Percentiles rank a stretch among this genome's conserved stretches.
Conservation (phyloP, 2,113 vertebrate genomes). For the Gracilinanus agilis region DNA sequence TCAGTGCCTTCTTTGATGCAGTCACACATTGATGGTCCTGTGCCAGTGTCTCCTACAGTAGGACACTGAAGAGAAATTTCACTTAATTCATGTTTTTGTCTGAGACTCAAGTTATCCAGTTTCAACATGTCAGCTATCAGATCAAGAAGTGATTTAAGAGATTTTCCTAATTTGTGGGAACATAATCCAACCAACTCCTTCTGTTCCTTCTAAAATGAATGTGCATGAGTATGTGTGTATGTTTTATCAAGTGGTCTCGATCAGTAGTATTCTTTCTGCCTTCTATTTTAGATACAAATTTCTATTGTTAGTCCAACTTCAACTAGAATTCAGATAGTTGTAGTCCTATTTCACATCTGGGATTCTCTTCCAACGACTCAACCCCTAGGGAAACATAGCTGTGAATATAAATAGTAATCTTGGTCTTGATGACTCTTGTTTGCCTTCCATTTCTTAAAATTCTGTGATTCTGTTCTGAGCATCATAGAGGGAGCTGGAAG, state of each 20-base stretch:
- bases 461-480: too few species aligned
- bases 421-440: background rate
- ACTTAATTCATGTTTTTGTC: background rate
- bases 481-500: background rate
- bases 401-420: background rate
- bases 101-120: background rate
- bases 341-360: background rate
- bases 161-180: background rate
- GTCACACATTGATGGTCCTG: too few species aligned
- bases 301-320: background rate
- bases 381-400: background rate
- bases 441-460: background rate
- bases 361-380: background rate
- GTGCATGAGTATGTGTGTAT: background rate
- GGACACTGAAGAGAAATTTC: background rate
- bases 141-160: background rate
- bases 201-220: background rate
- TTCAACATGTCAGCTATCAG: background rate
- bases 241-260: background rate
- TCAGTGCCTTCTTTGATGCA: too few species aligned
- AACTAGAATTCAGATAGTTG: background rate
- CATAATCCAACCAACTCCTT: background rate
- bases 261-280: background rate
- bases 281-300: background rate
- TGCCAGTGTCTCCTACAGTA: too few species aligned